Base-by-base conservation (phyloP, 2,888 invertebrate genomes). In the Dusona sp. region DNA sequence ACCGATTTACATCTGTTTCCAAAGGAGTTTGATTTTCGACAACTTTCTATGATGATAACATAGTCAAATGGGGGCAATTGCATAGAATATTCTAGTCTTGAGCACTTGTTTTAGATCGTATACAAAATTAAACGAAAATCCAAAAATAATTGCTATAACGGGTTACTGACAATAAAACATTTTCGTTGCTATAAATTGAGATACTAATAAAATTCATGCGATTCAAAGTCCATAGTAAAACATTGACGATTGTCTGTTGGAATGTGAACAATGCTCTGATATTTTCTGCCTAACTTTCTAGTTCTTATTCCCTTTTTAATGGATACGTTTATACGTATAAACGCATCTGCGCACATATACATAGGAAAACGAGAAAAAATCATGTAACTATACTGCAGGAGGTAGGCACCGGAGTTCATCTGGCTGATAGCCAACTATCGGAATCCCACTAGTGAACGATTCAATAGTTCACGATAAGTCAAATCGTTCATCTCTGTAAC, bases 391-490 rank as follows among this genome's bases (percentile, higher is more conserved):
- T 57, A 42, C 65, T 61, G 65, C 65, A 54, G 67, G 4, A 16
- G 22, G 33, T 29, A 70, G n/a, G 33, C 80, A 38, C 45, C 25
- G 72, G 57, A 64, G 48, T 45, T 51, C 22, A 22, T 54, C 57
- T 84, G 84, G 84, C 77, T 57, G 54, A 19, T 16, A 65, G 80
- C 84, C 84, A 84, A 70, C 65, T 61, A 42, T 72, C 57, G 29
- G 57, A 67, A 72, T 77, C 36, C 80, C 72, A 36, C 72, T 45
- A 65, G 68, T 65, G 74, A 38, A 72, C 54, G 73, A 79, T 73
- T 83, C 54, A 84, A 84, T 65, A 67, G 72, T 84, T 64, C 13
- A 33, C 54, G 72, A 57, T 51, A 73, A 73, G 72, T 80, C 81
- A 29, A 78, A 81, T 45, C 38, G 54, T 36, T 73, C 57, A n/a